Evolutionary conservation across 2,797 vertebrate genomes (phyloP), one percentile per base, ranked within the genome.

Genomic region (Gymnoscopelus microlampas): DNA sequence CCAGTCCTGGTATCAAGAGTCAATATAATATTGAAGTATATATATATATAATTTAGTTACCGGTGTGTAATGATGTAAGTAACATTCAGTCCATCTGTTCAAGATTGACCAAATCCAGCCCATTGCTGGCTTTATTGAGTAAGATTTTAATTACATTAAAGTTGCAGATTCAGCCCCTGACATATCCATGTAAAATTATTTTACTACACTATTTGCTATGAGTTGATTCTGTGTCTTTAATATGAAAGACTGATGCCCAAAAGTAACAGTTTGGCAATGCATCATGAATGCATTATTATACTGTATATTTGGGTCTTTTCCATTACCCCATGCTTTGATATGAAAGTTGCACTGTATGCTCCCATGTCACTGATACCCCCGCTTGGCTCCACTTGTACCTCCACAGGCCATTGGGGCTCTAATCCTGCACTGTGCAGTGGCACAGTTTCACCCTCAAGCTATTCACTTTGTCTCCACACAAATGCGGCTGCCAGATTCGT

Each of bases 381-480:
- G 67, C 78, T 88, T 90, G 90, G 87, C 88, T 87, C 76, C 44
- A 39, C 77, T 82, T 49, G 77, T 73, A 86, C 81, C 72, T 88
- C 90, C 85, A 84, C 81, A 70, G 86, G 87, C 87, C 87, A 85
- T 78, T 15, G 1, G 29, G 81, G 80, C 89, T 91, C 85, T 90
- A 86, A 90, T 93, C 88, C 86, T 61, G 79, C 89, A 86, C 84
- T 53, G 60, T 67, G 14, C 77, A 26, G 85, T 86, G 84, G 88
- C 89, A 90, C 88, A 84, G 89, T 92, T 88, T 87, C 88, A 86
- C 89, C 93, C 91, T 63, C 80, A 76, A 87, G 90, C 79, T 76
- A 78, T 85, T 87, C 81, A 89, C 92, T 92, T 88, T 91, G 91
- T 90, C 87, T 90, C 68, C 77, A 69, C 86, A 87, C 87, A 89